These are phyloP conservation scores for Nephila pilipes DNA, from an alignment of 1,140 invertebrate species.

Conservation along the genomic window DNA sequence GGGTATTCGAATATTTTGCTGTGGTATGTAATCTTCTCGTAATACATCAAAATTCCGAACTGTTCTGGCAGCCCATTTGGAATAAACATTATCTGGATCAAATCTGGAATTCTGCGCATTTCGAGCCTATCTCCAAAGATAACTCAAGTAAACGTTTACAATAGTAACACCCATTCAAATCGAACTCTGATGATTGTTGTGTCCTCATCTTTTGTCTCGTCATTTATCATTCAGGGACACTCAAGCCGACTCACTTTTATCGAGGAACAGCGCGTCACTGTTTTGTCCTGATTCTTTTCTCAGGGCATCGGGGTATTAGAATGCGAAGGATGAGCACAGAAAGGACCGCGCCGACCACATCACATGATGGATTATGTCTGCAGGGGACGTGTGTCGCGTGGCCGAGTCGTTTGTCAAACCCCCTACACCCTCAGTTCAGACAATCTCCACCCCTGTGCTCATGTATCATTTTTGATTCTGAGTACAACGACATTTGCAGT, in stretches of 20 bases:
- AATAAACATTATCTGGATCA: too few relatives aligned
- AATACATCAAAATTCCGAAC: too few relatives aligned
- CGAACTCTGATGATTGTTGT: neutral
- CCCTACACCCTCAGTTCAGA: constrained; percentile 24
- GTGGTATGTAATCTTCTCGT: too few relatives aligned
- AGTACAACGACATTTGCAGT: constrained; percentile 7
- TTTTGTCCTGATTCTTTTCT: constrained; percentile 48
- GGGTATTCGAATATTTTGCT: too few relatives aligned
- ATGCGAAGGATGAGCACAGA: constrained; percentile 25
- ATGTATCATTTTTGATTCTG: constrained; percentile 57
- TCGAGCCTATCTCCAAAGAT: neutral
- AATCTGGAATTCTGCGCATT: neutral
- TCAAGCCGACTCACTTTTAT: neutral
- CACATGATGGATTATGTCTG: constrained; percentile 62
- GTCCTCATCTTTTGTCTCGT: neutral
- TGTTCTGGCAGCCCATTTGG: too few relatives aligned
- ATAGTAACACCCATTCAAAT: neutral
- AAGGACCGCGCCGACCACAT: constrained; percentile 23
- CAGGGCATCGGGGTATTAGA: constrained; percentile 10
- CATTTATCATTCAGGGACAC: constrained; percentile 12
- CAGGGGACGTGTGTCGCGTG: constrained; percentile 57
- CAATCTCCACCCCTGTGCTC: constrained; percentile 45
- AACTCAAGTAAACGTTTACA: neutral
- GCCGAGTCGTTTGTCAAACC: constrained; percentile 62
- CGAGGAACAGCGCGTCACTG: neutral